Evolutionary conservation across 2,888 invertebrate genomes (phyloP).

Genomic region (Chloromyia formosa): DNA sequence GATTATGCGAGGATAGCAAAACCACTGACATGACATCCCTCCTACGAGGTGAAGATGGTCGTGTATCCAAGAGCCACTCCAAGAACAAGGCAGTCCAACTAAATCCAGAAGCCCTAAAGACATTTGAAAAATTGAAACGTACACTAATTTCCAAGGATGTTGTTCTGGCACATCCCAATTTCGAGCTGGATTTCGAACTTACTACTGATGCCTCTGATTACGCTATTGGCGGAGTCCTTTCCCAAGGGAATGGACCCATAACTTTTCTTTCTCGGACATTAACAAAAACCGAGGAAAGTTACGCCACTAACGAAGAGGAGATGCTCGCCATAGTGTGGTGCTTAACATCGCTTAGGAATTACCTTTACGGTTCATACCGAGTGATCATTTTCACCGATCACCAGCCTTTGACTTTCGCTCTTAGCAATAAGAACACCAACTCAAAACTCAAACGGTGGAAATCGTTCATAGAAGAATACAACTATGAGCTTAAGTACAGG

Average conservation of each 20-base stretch:
- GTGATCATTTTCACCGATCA: slow-evolving; percentile 47
- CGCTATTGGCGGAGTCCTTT: too few species aligned
- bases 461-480: slow-evolving; percentile 39
- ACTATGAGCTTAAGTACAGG: slow-evolving; percentile 45
- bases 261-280: slow-evolving; percentile 47
- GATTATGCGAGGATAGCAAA: slow-evolving; percentile 19
- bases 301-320: too few species aligned
- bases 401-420: slow-evolving; percentile 49
- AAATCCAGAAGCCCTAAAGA: not conserved
- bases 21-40: not conserved
- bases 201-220: slow-evolving; percentile 33
- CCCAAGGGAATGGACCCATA: not conserved
- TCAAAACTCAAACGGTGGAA: slow-evolving; percentile 47
- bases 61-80: not conserved
- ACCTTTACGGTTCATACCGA: not conserved
- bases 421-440: slow-evolving; percentile 47
- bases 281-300: too few species aligned
- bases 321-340: too few species aligned
- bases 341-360: not conserved
- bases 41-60: not conserved
- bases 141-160: not conserved
- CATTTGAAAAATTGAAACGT: not conserved
- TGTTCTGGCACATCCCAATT: not conserved
- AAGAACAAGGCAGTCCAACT: slow-evolving; percentile 5
- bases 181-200: slow-evolving; percentile 27